Evolutionary conservation across 2,797 vertebrate species (phyloP).

Genomic region (Vultur gryphus): DNA sequence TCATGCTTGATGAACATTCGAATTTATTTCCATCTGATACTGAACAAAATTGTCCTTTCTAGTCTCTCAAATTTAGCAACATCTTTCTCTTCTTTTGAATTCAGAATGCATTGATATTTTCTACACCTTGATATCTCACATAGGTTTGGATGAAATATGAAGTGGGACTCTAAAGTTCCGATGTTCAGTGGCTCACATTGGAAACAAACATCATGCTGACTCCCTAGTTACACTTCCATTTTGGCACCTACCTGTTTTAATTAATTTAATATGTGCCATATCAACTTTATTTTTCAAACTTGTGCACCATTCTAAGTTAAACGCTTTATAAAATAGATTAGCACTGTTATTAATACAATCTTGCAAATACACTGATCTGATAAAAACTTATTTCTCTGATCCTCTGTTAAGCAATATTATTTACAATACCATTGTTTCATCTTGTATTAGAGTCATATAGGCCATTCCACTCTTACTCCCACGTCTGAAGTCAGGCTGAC

Average conservation of each 20-base stretch:
- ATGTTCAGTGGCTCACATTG: neutral
- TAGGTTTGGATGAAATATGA: neutral
- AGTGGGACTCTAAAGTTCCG: neutral
- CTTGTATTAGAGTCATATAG: neutral
- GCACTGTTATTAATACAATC: neutral
- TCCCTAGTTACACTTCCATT: neutral
- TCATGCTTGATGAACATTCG: neutral
- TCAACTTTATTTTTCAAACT: neutral
- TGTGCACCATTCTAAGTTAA: neutral
- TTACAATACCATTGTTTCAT: neutral
- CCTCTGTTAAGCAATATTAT: neutral
- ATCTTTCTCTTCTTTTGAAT: neutral
- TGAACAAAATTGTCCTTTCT: neutral
- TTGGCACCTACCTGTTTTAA: neutral
- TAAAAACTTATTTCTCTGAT: neutral
- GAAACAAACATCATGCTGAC: neutral
- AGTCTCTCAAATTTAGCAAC: neutral
- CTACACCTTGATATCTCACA: neutral
- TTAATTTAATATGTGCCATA: accelerated
- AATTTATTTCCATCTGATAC: neutral
- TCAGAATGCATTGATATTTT: neutral
- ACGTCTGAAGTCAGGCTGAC: neutral
- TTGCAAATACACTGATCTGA: neutral
- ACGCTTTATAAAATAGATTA: neutral
- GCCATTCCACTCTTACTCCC: neutral